Evolutionary conservation across 2,113 vertebrate genomes (phyloP), one percentile per base, ranked within the genome.

Genomic region (Apeltes quadracus): DNA sequence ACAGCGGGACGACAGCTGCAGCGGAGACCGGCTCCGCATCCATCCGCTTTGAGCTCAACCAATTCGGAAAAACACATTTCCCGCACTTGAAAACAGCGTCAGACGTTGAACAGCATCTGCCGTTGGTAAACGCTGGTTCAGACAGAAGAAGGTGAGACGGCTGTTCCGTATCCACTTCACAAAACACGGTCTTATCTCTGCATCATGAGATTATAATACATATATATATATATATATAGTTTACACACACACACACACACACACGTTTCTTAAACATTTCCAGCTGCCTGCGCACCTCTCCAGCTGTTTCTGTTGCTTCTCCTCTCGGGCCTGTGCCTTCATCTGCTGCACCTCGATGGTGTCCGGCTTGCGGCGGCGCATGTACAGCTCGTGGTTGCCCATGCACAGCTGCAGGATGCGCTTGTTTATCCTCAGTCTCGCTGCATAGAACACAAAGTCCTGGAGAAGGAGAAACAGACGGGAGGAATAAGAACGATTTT

Each of bases 311-410:
- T 96, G 95, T 7, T 96, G 94, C 89, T 97, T 98, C 89, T 98
- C 97, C 86, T 99, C 97, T 3, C 93, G 91, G 56, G 97, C 97
- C 91, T 98, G 97, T 0, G 95, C 95, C 91, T 97, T 98, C 97
- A 99, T 98, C 93, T 99, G 97, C 84, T 99, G 97, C 76, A 99
- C 97, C 91, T 99, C 97, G 2, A 99, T 98, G 44, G 96, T 96
- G 92, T 99, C 97, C 0, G 97, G 97, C 87, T 97, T 98, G 86
- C 97, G 91, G 72, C 97, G 96, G 4, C 96, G 94, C 96, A 98
- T 98, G 81, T 98, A 99, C 82, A 98, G 93, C 50, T 98, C 97
- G 0, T 98, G 97, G 91, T 99, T 98, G 39, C 97, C 97, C 96
- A 99, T 99, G 88, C 97, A 99, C 13, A 99, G 94, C 92, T 98